Evolutionary conservation across 2,797 vertebrate genomes (phyloP), one percentile per base, ranked within the genome.

Genomic region (Furcifer pardalis): DNA sequence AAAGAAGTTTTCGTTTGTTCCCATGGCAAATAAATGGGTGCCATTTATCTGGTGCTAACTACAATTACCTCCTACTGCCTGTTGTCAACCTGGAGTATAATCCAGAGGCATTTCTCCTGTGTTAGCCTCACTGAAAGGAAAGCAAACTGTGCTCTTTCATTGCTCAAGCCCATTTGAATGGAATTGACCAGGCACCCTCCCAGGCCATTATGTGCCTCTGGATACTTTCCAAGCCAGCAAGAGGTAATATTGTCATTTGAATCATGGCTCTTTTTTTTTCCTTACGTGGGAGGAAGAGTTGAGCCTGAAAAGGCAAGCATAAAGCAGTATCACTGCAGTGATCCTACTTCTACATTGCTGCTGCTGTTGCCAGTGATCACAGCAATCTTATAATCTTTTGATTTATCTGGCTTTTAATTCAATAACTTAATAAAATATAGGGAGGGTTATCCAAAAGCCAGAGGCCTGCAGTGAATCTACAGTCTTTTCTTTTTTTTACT

Each of bases 391-490:
- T 88, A 87, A 72, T 23, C 21, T 84, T 56, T 79, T 84, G 78
- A 79, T 86, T 86, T 77, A 85, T 90, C 86, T 87, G 84, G 62
- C 74, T 89, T 89, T 90, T 87, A 89, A 87, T 89, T 91, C 77
- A 71, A 62, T 85, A 84, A 87, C 75, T 87, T 90, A 91, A 87
- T 84, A 89, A 84, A 93, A 88, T 89, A 44, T 13, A 37, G 25
- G 59, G 59, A 44, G n/a, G 7, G 60, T 42, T n/a, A 79, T 72
- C 76, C 84, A 86, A 88, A 90, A 59, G 1, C 21, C 40, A 68
- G 62, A 75, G 91, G 78, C 62, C 25, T 85, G 80, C 81, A 0
- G 0, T 71, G 32, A 86, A 59, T 63, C 74, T 91, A 87, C 88
- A 89, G n/a, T 17, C 62, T 65, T 75, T 63, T 56, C 63, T 21